Evolutionary conservation across 2,888 invertebrate genomes (phyloP).

Genomic region (Choristoneura rosaceana): DNA sequence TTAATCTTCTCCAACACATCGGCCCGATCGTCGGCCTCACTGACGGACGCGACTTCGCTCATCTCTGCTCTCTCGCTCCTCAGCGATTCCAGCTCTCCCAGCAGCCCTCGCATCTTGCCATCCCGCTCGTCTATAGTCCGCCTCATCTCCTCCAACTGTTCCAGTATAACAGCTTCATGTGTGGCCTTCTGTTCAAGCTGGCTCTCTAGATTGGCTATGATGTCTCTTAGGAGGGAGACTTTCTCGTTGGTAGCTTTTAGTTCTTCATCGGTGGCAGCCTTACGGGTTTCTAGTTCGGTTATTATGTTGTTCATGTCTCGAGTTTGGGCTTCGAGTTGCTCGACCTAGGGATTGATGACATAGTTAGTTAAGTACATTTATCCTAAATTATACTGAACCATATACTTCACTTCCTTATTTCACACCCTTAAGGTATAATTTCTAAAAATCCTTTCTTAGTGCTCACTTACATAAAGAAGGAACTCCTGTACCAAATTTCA

Average conservation of each 20-base stretch:
- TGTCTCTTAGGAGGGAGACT: constrained; percentile 89
- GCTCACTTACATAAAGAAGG: too few relatives aligned
- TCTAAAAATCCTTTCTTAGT: too few relatives aligned
- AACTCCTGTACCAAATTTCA: too few relatives aligned
- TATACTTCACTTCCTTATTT: too few relatives aligned
- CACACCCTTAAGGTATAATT: too few relatives aligned
- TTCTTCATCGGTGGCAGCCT: constrained; percentile 88
- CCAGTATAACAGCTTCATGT: constrained; percentile 86
- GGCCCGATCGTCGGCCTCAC: constrained; percentile 62
- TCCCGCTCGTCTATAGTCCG: constrained; percentile 84
- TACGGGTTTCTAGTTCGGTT: constrained; percentile 86
- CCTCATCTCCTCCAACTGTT: constrained; percentile 85
- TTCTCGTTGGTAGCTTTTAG: constrained; percentile 91
- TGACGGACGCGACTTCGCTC: constrained; percentile 67
- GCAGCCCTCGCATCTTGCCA: constrained; percentile 82
- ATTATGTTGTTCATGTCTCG: constrained; percentile 88
- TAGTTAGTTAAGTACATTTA: too few relatives aligned
- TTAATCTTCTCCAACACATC: constrained; percentile 66
- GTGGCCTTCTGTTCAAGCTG: constrained; percentile 89
- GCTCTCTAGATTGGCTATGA: constrained; percentile 90
- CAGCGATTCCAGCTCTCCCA: constrained; percentile 82
- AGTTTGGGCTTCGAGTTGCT: constrained; percentile 91
- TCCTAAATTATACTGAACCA: too few relatives aligned
- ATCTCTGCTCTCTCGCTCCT: constrained; percentile 75
- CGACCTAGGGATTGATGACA: constrained; percentile 84